Evolutionary conservation across 1,140 invertebrate species (phyloP), one percentile per base, ranked within the genome.

Genomic region (Drosophila albomicans): DNA sequence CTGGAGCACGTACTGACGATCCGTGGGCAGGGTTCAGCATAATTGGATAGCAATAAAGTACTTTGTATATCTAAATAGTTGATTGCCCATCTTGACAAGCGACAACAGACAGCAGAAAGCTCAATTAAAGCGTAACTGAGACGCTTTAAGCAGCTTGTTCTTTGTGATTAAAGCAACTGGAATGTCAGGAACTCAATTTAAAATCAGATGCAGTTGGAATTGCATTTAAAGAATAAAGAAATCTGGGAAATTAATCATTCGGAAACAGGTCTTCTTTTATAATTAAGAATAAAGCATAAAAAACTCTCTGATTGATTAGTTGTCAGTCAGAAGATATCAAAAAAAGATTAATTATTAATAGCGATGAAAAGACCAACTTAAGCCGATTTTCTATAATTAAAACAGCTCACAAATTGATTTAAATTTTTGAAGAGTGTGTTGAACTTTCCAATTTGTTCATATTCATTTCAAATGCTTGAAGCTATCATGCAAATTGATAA

Each of bases 1-100:
- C 69, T 71, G 52, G 25, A 62, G 61, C 68, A 71, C 68, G 68
- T 71, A 57, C 41, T 43, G n/a, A 8, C 51, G 49, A 71, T 71
- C 59, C 61, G 68, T 64, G 68, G 68, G 68, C 61, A 45, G 41
- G 30, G 51, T 45, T 32, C 15, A 7, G 20, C n/a, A 58, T n/a
- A 20, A 25, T 68, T 68, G 43, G 54, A 54, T 70, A 48, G 5
- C 57, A 46, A 25, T 20, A 48, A 41, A 25, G 46, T 38, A 15
- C 38, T 56, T 16, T 30, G 48, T 28, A 25, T 66, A 56, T 43
- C 48, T 54, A 35, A 62, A 61, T 13, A 43, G 32, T 61, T 61
- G 13, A 61, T 38, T 51, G 13, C 16, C 49, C 46, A 41, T 30
- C 32, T 25, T 61, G 25, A 68, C 32, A 49, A 61, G 66, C 16